Base-by-base conservation (phyloP, 2,113 vertebrate genomes). In the Megaceryle maxima region DNA sequence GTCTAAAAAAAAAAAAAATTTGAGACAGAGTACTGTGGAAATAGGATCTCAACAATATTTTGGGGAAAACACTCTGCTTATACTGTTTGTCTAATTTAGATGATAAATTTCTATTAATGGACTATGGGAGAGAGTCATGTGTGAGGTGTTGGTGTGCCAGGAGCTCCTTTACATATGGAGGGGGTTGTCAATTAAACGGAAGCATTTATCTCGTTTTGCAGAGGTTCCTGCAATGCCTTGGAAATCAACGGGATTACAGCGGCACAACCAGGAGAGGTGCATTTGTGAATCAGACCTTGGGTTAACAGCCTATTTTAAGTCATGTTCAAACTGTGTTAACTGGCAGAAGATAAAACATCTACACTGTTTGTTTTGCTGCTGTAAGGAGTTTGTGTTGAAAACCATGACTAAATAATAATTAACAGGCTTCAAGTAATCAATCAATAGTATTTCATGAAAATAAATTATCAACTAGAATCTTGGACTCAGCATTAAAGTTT, bases 31-130 rank as follows among this genome's bases (percentile, higher is more conserved):
- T 97, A 97, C 97, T 91, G 76, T 91, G 96, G 97, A 98, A 96
- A 97, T 96, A 96, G 92, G 90, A 95, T 97, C 97, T 97, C 97
- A 96, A 94, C 96, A 93, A 95, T 98, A 97, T 96, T 98, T 98
- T 97, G 87, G 95, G 91, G 95, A 91, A 98, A 98, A 98, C 92
- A 97, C 66, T 83, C 82, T 94, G 76, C 93, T 96, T 95, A 91
- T 64, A 90, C 83, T 81, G 83, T 84, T 96, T 95, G 68, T 97
- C 63, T 94, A 90, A 96, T 96, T 97, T 90, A 88, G 66, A 87
- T 87, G 91, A 55, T 87, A 39, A 76, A 84, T 97, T 97, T 95
- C 86, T 96, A 84, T 26, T 83, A 94, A 87, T 46, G 80, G 94
- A 75, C 72, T 53, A 72, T 81, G 75, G 88, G 94, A 83, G 88